A percentile compares a stretch with the other conserved stretches of the same genome.
phyloP scores from a whole-genome alignment of 23 tunicate genomes.

The Styela plicata region DNA sequence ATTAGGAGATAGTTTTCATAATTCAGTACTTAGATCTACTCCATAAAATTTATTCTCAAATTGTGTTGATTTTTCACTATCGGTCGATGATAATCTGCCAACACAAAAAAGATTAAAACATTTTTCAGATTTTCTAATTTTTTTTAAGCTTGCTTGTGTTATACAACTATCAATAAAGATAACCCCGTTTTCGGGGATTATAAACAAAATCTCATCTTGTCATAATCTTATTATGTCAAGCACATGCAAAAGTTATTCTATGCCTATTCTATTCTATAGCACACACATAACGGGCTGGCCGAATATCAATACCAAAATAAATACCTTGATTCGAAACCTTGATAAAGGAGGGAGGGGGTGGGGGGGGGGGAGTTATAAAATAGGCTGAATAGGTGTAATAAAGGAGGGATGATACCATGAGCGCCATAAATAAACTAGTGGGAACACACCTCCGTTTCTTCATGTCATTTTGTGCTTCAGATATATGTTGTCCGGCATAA shows the following conservation, averaged over 20 bases:
- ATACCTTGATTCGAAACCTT: no score
- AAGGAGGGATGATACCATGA: no score
- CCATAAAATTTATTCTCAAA: not conserved
- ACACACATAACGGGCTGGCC: no score
- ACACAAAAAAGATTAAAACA: not conserved
- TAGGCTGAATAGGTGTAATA: no score
- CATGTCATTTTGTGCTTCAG: not conserved
- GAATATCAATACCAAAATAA: no score
- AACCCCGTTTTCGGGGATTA: not conserved
- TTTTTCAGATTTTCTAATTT: not conserved
- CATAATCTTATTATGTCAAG: not conserved
- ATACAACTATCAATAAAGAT: not conserved
- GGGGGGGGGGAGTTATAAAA: no score
- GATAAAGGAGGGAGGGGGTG: no score
- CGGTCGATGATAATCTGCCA: not conserved
- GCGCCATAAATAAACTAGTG: no score
- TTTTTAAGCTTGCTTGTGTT: not conserved
- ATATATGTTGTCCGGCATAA: constrained; percentile 24
- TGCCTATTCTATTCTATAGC: no score
- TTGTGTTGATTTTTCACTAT: not conserved
- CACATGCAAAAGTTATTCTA: not conserved
- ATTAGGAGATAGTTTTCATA: no score
- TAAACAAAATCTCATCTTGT: not conserved
- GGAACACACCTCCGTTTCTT: not conserved
- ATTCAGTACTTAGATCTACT: not conserved